Evolutionary conservation across 2,113 vertebrate species (phyloP).

Genomic region (Sylvilagus bachmani): DNA sequence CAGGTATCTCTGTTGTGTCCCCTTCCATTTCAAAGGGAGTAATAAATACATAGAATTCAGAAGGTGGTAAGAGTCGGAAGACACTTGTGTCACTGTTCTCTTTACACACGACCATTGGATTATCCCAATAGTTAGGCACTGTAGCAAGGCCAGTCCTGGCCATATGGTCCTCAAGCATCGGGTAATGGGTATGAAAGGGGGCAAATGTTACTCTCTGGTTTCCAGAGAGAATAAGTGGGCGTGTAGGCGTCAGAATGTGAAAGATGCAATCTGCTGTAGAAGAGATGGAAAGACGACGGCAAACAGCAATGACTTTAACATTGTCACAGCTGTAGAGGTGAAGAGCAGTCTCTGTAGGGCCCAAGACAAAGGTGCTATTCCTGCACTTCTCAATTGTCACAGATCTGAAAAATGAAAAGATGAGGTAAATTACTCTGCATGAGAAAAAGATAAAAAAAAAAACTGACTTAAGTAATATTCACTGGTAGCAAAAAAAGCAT

Average conservation of each 20-base stretch:
- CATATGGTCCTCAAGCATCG: conserved; percentile 98
- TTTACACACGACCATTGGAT: conserved; percentile 91
- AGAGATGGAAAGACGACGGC: conserved; percentile 90
- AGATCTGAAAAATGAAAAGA: conserved; percentile 87
- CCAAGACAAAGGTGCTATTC: conserved; percentile 94
- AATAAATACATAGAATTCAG: conserved; percentile 92
- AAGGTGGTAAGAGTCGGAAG: conserved; percentile 91
- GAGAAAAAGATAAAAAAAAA: not conserved
- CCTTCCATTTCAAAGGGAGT: conserved; percentile 97
- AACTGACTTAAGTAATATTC: conserved; percentile 19
- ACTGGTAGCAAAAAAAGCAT: not conserved
- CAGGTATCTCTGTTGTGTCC: conserved; percentile 95
- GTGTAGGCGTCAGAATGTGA: conserved; percentile 93
- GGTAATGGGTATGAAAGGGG: conserved; percentile 97
- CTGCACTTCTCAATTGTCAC: conserved; percentile 96
- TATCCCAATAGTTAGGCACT: conserved; percentile 95
- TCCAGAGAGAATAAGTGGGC: conserved; percentile 94
- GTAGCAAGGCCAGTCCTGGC: conserved; percentile 95
- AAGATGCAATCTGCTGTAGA: conserved; percentile 91
- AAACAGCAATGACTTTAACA: conserved; percentile 91
- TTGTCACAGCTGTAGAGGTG: conserved; percentile 95
- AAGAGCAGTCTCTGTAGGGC: conserved; percentile 93
- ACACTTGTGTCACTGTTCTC: conserved; percentile 86
- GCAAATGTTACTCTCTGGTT: conserved; percentile 93
- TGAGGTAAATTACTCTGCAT: not conserved